Conservation (phyloP, 2,888 invertebrate genomes). For the Lepetodrilus schrolli region DNA sequence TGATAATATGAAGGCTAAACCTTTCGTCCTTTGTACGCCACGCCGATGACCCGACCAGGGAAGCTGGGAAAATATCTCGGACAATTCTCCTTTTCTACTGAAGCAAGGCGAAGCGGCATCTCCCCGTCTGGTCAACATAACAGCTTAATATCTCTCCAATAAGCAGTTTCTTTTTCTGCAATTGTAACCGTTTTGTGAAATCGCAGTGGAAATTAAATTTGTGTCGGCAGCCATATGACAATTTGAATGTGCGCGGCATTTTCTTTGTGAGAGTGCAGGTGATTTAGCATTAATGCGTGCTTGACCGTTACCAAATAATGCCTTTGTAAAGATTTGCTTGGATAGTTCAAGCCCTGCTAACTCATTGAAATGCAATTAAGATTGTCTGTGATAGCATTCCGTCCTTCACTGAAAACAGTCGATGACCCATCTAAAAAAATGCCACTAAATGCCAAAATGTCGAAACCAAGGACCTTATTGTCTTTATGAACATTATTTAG, state of each 20-base stretch:
- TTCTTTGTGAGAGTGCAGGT: not conserved
- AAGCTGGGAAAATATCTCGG: not conserved
- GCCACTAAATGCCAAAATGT: no score
- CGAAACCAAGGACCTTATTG: no score
- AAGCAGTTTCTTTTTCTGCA: slow-evolving; percentile 8
- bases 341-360: not conserved
- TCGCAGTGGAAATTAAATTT: not conserved
- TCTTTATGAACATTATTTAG: no score
- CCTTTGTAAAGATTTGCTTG: not conserved
- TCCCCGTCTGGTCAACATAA: not conserved
- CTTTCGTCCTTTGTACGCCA: not conserved
- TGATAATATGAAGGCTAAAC: not conserved
- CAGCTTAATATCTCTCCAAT: not conserved
- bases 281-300: slow-evolving; percentile 2
- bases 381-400: not conserved
- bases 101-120: not conserved
- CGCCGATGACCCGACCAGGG: not conserved
- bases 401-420: no score
- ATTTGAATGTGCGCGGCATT: not conserved
- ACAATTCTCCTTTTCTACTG: not conserved
- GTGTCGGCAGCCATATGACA: slow-evolving; percentile 11
- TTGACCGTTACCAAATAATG: slow-evolving; percentile 16
- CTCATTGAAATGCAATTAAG: slow-evolving; percentile 12
- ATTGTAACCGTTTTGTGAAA: slow-evolving; percentile 18
- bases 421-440: no score